Evolutionary conservation across 30 jellyfish, hydroid and myxozoan species (phyloP).

Genomic region (Chrysaora quinquecirrha): DNA sequence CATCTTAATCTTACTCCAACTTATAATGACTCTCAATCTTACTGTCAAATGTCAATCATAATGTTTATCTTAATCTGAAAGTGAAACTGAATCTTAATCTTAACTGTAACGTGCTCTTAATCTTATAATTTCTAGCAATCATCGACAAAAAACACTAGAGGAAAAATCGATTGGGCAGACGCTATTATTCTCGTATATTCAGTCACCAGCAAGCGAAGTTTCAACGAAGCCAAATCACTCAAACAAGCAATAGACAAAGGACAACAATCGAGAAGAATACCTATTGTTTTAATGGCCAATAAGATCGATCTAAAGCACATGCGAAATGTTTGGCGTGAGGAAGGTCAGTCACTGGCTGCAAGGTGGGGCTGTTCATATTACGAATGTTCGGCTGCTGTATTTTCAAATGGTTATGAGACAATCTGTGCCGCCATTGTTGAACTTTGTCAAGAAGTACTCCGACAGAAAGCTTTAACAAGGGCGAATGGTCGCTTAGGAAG

Average conservation of each 20-base stretch:
- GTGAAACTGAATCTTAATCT: too few species aligned
- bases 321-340: conserved; percentile 52
- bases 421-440: conserved; percentile 74
- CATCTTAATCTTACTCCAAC: too few species aligned
- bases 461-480: conserved; percentile 14
- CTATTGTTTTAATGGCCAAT: conserved; percentile 68
- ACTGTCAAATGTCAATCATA: too few species aligned
- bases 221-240: conserved; percentile 16
- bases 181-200: conserved; percentile 78
- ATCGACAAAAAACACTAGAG: conserved; percentile 16
- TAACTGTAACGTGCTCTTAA: too few species aligned
- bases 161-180: conserved; percentile 75
- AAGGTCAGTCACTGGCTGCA: conserved; percentile 62
- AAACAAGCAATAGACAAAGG: conserved; percentile 40
- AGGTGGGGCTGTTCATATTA: conserved; percentile 61
- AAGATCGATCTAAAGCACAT: conserved; percentile 67
- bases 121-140: neutral
- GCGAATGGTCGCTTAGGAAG: conserved; percentile 54
- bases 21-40: too few species aligned
- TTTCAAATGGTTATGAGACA: conserved; percentile 58
- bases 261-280: conserved; percentile 50
- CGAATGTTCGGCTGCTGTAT: conserved; percentile 88
- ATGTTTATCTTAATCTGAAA: too few species aligned
- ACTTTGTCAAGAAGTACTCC: conserved; percentile 62
- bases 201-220: conserved; percentile 68